Conservation (phyloP, 2,113 vertebrate genomes). For the Chlorodrepanis virens region DNA sequence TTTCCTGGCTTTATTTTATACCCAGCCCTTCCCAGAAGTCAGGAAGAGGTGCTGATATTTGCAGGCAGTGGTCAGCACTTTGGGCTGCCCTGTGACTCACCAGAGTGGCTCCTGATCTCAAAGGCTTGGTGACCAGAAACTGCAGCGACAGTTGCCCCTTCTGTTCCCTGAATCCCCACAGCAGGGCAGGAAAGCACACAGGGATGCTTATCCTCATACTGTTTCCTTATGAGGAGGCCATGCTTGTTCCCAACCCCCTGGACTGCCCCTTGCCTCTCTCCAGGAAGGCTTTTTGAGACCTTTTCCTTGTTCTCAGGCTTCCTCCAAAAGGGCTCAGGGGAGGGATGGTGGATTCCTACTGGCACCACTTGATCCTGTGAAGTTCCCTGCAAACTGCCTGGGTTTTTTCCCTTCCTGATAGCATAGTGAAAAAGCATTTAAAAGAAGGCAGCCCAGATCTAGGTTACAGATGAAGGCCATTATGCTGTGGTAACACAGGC, state of each 20-base stretch:
- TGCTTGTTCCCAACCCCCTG: background rate
- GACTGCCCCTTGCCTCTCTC: background rate
- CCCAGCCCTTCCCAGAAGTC: background rate
- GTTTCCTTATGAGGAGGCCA: background rate
- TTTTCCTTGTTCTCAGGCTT: background rate
- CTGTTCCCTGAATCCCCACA: background rate
- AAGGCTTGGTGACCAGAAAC: background rate
- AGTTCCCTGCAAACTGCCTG: rapidly evolving
- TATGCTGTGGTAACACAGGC: background rate
- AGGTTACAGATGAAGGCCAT: conserved; percentile 53
- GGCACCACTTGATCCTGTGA: background rate
- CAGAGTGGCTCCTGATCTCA: background rate
- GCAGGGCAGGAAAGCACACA: background rate
- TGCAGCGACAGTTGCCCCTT: rapidly evolving
- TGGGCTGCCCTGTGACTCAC: background rate
- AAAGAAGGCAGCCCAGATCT: conserved; percentile 44
- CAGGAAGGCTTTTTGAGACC: background rate
- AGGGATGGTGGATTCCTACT: background rate
- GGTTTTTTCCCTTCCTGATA: background rate
- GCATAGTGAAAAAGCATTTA: background rate
- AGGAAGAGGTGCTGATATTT: background rate
- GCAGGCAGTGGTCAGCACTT: background rate
- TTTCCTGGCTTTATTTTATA: background rate
- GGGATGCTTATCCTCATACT: background rate
- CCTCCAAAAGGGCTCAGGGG: background rate